These are phyloP conservation scores for Acromyrmex heyeri DNA, from an alignment of 1,140 invertebrate genomes.

Conservation along the genomic window DNA sequence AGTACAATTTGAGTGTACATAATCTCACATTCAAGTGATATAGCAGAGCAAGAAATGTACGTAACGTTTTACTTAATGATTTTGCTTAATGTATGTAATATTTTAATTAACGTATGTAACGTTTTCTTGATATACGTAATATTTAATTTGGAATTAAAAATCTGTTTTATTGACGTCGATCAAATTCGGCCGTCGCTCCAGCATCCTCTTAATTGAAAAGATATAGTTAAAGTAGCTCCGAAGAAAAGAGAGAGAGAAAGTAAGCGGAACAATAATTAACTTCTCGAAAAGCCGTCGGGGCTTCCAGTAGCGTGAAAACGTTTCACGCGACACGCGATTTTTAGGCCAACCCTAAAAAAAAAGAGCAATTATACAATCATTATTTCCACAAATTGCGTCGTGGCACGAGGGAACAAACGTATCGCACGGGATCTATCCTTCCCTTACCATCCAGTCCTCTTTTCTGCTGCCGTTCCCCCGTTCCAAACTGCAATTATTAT, in stretches of 20 bases:
- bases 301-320: slow-evolving; percentile 70
- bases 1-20: too few relatives aligned
- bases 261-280: slow-evolving; percentile 57
- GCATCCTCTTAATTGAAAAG: not conserved
- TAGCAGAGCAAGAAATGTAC: too few relatives aligned
- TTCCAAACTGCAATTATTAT: slow-evolving; percentile 69
- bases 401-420: slow-evolving; percentile 68
- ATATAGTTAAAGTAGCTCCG: not conserved
- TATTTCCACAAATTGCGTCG: slow-evolving; percentile 78
- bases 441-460: slow-evolving; percentile 9
- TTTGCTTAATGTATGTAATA: too few relatives aligned
- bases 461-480: slow-evolving; percentile 33
- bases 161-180: too few relatives aligned
- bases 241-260: not conserved
- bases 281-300: slow-evolving; percentile 53
- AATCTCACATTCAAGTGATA: too few relatives aligned
- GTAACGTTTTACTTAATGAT: too few relatives aligned
- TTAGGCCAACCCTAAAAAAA: slow-evolving; percentile 67
- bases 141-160: too few relatives aligned
- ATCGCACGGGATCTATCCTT: slow-evolving; percentile 80
- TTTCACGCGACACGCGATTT: slow-evolving; percentile 71
- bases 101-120: too few relatives aligned
- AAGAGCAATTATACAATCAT: slow-evolving; percentile 80
- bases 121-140: too few relatives aligned
- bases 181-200: too few relatives aligned